Evolutionary conservation across 2,888 invertebrate genomes (phyloP).

Genomic region (Lasioglossum pauxillum): DNA sequence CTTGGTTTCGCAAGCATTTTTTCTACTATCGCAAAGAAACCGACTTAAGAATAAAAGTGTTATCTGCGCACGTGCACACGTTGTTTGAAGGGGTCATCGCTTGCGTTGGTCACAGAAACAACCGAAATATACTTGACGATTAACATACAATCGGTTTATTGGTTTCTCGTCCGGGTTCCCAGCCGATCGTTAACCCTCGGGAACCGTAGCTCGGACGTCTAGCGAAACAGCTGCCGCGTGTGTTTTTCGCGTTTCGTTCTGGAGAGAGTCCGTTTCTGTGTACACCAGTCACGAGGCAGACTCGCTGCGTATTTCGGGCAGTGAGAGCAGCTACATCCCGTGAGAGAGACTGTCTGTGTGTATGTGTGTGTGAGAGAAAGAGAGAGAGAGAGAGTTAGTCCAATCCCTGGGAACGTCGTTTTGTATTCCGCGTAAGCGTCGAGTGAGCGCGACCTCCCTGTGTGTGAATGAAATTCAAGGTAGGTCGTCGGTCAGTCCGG

Average conservation of each 20-base stretch:
- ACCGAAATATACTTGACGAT: background rate
- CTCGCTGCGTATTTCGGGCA: conserved; percentile 21
- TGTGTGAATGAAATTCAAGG: conserved; percentile 77
- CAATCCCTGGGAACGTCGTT: conserved; percentile 74
- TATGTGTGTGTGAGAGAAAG: background rate
- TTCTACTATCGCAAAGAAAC: background rate
- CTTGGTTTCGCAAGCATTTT: background rate
- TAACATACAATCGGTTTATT: conserved; percentile 13
- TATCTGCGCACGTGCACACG: background rate
- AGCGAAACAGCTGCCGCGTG: background rate
- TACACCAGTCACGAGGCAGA: conserved; percentile 1
- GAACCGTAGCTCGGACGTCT: background rate
- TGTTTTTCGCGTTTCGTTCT: background rate
- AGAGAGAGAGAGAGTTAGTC: background rate
- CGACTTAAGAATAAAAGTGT: background rate
- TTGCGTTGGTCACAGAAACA: background rate
- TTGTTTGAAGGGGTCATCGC: background rate
- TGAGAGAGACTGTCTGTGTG: background rate
- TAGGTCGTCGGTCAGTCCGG: conserved; percentile 72
- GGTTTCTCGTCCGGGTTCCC: background rate
- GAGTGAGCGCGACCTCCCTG: conserved; percentile 65
- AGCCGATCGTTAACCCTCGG: conserved; percentile 10
- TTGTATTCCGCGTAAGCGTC: conserved; percentile 74
- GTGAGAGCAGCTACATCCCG: background rate
- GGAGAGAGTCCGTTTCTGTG: background rate